Conservation (phyloP, 2,888 invertebrate species). For the Archips crataeganus region DNA sequence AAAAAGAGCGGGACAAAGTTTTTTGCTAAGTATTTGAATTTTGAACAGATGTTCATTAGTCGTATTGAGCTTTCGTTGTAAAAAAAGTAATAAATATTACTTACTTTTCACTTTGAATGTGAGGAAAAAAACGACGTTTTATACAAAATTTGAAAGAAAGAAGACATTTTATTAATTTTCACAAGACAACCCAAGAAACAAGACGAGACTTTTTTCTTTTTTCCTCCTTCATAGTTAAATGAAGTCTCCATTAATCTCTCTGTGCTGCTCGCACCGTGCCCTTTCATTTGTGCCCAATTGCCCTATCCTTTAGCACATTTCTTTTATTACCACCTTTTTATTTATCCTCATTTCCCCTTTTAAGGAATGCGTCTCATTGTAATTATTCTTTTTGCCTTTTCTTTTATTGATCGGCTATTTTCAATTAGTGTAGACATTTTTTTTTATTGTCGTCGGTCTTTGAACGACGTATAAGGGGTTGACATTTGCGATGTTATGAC, state of each 20-base stretch:
- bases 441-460: slow-evolving; percentile 38
- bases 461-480: slow-evolving; percentile 23
- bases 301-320: slow-evolving; percentile 79
- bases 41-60: no score
- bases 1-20: no score
- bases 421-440: slow-evolving; percentile 50
- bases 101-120: no score
- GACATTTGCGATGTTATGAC: slow-evolving; percentile 46
- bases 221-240: background rate
- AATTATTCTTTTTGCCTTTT: slow-evolving; percentile 60
- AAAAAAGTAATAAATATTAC: no score
- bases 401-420: slow-evolving; percentile 44
- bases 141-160: no score
- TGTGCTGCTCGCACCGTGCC: slow-evolving; percentile 68
- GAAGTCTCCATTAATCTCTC: slow-evolving; percentile 64
- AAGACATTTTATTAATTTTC: no score
- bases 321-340: slow-evolving; percentile 73
- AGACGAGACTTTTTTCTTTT: no score
- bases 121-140: no score
- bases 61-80: no score
- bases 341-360: slow-evolving; percentile 60
- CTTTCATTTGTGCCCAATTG: slow-evolving; percentile 81
- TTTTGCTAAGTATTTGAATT: no score
- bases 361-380: slow-evolving; percentile 58
- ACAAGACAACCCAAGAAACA: no score